Percentiles rank a stretch among this genome's conserved stretches.
Evolutionary conservation across 1,140 invertebrate species (phyloP).

Genomic region (Drosophila subobscura): DNA sequence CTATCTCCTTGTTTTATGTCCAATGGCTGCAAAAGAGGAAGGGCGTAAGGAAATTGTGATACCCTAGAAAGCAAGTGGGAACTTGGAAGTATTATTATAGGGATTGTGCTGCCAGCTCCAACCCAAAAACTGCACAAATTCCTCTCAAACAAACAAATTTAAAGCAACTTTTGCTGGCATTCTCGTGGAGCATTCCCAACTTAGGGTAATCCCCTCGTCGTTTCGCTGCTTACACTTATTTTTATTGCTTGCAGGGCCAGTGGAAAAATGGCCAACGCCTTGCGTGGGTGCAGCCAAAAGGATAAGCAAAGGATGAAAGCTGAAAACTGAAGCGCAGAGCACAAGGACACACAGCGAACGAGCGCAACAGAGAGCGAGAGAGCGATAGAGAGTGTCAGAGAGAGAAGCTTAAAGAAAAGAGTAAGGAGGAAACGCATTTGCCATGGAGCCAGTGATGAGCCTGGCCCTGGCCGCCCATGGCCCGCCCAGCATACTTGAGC

Average conservation of each 20-base stretch:
- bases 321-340: conserved; percentile 31
- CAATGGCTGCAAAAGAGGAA: conserved; percentile 5
- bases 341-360: conserved; percentile 17
- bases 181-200: neutral
- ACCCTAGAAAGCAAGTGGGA: conserved; percentile 1
- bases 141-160: too few species aligned
- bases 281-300: conserved; percentile 71
- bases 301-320: conserved; percentile 54
- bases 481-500: conserved; percentile 80
- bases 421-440: conserved; percentile 52
- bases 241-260: conserved; percentile 55
- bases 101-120: conserved; percentile 24
- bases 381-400: conserved; percentile 3
- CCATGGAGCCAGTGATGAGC: conserved; percentile 77
- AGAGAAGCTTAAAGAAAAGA: conserved; percentile 14
- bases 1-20: conserved; percentile 7
- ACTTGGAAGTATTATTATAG: neutral
- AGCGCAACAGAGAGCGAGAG: conserved; percentile 7
- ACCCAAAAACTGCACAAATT: too few species aligned
- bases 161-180: too few species aligned
- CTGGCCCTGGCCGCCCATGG: conserved; percentile 76
- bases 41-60: conserved; percentile 16
- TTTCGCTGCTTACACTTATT: conserved; percentile 7
- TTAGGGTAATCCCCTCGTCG: conserved; percentile 4
- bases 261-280: conserved; percentile 66